Conservation (phyloP, 2,888 invertebrate species). For the Dicycla oo region DNA sequence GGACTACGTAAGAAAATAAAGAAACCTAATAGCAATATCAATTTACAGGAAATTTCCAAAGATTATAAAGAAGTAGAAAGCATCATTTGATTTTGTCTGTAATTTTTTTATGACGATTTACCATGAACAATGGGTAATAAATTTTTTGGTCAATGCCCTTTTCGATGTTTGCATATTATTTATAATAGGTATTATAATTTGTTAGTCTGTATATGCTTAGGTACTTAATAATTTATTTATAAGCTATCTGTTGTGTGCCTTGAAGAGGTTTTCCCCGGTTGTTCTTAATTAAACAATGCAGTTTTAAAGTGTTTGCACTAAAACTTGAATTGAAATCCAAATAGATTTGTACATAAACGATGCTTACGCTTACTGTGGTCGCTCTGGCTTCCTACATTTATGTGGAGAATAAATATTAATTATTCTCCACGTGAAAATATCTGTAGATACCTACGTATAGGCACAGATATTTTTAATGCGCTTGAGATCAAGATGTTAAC, state of each 20-base stretch:
- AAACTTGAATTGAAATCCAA: constrained; percentile 36
- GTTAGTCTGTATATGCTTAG: not conserved
- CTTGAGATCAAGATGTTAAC: not conserved
- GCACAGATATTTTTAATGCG: constrained; percentile 1
- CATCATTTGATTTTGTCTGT: too few relatives aligned
- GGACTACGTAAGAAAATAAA: not conserved
- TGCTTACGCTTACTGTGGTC: constrained; percentile 3
- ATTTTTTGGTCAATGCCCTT: not conserved
- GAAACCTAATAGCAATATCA: not conserved
- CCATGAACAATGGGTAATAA: not conserved
- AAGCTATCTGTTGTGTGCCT: not conserved
- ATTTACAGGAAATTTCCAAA: not conserved
- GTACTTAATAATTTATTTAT: constrained; percentile 14
- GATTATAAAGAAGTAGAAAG: too few relatives aligned
- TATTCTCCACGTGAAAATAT: too few relatives aligned
- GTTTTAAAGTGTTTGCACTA: constrained; percentile 32
- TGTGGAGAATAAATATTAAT: not conserved
- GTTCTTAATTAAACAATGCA: constrained; percentile 47
- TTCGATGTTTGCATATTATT: not conserved
- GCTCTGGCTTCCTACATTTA: constrained; percentile 5
- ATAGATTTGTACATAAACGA: constrained; percentile 21
- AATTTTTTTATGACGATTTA: not conserved
- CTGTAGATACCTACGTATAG: too few relatives aligned
- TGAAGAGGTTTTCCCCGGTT: constrained; percentile 38
- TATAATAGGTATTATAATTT: constrained; percentile 6